A percentile compares a stretch with the other conserved stretches of the same genome.
Conservation (phyloP, 1,140 invertebrate genomes). For the Cyrtorhinus lividipennis region DNA sequence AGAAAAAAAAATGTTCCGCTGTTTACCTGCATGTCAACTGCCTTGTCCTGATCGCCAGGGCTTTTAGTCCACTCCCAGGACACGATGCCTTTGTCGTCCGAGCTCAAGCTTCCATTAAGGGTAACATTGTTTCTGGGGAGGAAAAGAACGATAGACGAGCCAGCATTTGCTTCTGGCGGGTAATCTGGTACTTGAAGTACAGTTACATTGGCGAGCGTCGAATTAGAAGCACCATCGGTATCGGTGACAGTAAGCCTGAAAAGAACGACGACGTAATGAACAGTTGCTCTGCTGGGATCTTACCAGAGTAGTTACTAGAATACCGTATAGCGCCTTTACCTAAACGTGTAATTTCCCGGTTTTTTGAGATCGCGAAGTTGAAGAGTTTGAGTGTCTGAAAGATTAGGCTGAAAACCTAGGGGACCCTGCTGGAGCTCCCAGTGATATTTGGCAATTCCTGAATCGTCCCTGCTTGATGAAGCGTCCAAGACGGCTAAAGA, state of each 20-base stretch:
- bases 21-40: constrained; percentile 72
- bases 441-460: constrained; percentile 39
- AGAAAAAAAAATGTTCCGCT: not conserved
- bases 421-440: constrained; percentile 84
- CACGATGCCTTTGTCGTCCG: constrained; percentile 82
- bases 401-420: constrained; percentile 64
- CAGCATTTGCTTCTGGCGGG: constrained; percentile 86
- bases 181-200: constrained; percentile 86
- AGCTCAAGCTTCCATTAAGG: constrained; percentile 76
- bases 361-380: constrained; percentile 64
- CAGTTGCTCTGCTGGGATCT: too few relatives aligned
- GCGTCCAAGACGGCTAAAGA: constrained; percentile 80
- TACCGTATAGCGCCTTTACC: constrained; percentile 35
- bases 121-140: constrained; percentile 77
- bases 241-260: constrained; percentile 74
- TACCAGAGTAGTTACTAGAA: too few relatives aligned
- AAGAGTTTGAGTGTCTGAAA: constrained; percentile 65
- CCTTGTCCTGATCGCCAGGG: constrained; percentile 66
- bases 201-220: constrained; percentile 72
- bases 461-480: constrained; percentile 48
- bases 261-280: constrained; percentile 1
- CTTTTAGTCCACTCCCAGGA: constrained; percentile 92
- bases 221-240: constrained; percentile 73
- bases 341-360: constrained; percentile 85
- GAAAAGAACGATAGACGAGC: constrained; percentile 77